Percentiles rank a stretch among this genome's conserved stretches.
Evolutionary conservation across 2,113 vertebrate species (phyloP).

Genomic region (Prochilodus magdalenae): DNA sequence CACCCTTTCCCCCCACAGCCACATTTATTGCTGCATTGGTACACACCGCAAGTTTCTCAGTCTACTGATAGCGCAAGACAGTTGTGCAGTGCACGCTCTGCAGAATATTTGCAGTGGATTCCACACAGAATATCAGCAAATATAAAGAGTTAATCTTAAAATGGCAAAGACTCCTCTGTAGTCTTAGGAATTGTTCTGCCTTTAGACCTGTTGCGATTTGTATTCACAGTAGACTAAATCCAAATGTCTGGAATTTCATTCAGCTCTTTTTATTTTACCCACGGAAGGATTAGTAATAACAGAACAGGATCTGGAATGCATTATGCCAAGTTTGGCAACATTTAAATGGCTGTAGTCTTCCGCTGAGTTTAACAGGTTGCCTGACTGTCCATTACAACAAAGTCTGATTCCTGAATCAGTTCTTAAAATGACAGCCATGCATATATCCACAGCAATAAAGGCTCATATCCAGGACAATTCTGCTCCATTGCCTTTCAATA

Average conservation of each 20-base stretch:
- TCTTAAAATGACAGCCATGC: not conserved
- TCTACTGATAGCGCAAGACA: not conserved
- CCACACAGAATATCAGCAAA: not conserved
- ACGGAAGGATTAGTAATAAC: not conserved
- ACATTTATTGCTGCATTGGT: constrained; percentile 41
- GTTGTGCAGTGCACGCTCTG: not conserved
- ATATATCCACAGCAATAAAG: constrained; percentile 31
- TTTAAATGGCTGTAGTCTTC: not conserved
- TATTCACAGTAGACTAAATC: not conserved
- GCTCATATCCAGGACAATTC: constrained; percentile 23
- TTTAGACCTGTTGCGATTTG: not conserved
- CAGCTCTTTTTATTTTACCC: not conserved
- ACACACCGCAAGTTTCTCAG: constrained; percentile 4
- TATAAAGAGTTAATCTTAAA: not conserved
- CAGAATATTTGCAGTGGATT: not conserved
- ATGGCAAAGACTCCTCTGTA: not conserved
- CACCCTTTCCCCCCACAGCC: constrained; percentile 15
- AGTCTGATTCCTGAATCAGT: not conserved
- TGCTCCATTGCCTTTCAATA: constrained; percentile 30
- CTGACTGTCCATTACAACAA: not conserved
- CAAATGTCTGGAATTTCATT: not conserved
- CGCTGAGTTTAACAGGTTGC: constrained; percentile 20
- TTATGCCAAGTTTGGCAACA: constrained; percentile 16
- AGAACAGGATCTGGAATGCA: not conserved
- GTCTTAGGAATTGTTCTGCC: not conserved